Percentiles rank a stretch among this genome's conserved stretches.
These are phyloP conservation scores for Scartelaos histophorus DNA, from an alignment of 2,113 vertebrate genomes.

Conservation along the genomic window DNA sequence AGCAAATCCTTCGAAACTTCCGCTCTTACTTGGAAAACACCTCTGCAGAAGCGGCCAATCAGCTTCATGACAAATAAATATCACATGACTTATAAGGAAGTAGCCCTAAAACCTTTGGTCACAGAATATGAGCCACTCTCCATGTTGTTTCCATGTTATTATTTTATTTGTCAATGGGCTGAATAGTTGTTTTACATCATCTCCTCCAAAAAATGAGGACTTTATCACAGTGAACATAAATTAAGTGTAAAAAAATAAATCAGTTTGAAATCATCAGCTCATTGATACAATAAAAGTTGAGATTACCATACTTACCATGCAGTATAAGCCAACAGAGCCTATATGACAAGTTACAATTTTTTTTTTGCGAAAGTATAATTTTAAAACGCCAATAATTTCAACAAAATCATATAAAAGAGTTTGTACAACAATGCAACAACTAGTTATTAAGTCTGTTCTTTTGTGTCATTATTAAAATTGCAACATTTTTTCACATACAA, in stretches of 20 bases:
- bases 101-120: background rate
- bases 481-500: background rate
- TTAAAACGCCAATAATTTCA: constrained; percentile 19
- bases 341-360: background rate
- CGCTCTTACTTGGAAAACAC: constrained; percentile 42
- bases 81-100: constrained; percentile 21
- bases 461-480: background rate
- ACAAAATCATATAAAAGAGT: constrained; percentile 37
- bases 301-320: background rate
- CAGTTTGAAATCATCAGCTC: background rate
- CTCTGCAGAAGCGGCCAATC: constrained; percentile 38
- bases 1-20: constrained; percentile 12
- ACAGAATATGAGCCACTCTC: too few species aligned
- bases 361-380: background rate
- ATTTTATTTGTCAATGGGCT: too few species aligned
- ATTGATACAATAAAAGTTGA: background rate
- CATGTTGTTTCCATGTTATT: background rate
- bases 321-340: background rate
- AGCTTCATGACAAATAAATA: background rate
- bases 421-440: constrained; percentile 16
- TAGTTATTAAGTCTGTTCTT: background rate
- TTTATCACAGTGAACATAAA: too few species aligned
- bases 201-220: too few species aligned
- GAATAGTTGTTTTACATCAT: too few species aligned
- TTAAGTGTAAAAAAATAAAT: background rate